Evolutionary conservation across 2,888 invertebrate genomes (phyloP).

Genomic region (Rhorus exstirpatorius): DNA sequence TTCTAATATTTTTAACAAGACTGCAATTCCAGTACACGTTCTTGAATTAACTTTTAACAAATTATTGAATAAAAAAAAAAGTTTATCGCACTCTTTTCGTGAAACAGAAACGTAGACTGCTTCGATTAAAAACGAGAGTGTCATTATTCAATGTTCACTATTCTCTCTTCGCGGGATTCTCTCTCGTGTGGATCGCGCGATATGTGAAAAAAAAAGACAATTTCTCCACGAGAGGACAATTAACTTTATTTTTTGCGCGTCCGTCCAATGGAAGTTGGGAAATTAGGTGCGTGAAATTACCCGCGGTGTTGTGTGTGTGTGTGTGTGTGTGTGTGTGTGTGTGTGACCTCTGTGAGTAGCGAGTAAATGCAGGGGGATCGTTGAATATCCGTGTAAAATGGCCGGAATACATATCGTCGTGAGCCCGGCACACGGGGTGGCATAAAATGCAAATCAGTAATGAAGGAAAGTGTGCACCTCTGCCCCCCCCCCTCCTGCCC

Average conservation of each 20-base stretch:
- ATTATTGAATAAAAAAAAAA: no score
- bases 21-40: no score
- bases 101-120: no score
- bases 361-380: slow-evolving; percentile 59
- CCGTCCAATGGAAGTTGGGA: slow-evolving; percentile 44
- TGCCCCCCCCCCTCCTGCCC: slow-evolving; percentile 20
- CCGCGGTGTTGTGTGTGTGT: neutral
- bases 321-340: slow-evolving; percentile 5
- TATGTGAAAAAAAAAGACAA: slow-evolving; percentile 12
- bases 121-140: no score
- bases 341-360: slow-evolving; percentile 47
- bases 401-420: slow-evolving; percentile 60
- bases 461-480: slow-evolving; percentile 66
- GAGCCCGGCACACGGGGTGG: slow-evolving; percentile 44
- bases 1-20: no score
- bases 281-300: slow-evolving; percentile 59
- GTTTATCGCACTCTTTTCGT: no score
- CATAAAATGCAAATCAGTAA: slow-evolving; percentile 70
- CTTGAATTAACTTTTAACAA: no score
- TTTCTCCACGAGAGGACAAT: slow-evolving; percentile 12
- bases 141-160: slow-evolving; percentile 1
- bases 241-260: slow-evolving; percentile 13
- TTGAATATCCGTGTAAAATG: slow-evolving; percentile 63
- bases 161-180: slow-evolving; percentile 1
- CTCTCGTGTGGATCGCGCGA: slow-evolving; percentile 8